Base-by-base conservation (phyloP, 2,113 vertebrate genomes). In the Tachysurus vachellii region DNA sequence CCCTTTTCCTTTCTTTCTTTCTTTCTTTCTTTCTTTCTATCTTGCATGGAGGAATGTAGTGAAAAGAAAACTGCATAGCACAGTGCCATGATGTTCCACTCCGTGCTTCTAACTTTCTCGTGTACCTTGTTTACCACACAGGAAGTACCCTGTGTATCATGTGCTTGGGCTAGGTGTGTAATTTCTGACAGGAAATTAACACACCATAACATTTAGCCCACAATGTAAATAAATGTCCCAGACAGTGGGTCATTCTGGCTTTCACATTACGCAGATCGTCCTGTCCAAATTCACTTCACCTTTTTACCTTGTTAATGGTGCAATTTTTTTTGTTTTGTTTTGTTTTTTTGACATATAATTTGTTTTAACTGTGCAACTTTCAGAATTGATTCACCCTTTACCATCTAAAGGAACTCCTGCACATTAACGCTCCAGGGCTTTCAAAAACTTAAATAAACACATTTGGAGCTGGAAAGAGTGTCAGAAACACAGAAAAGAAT, bases 321-420 rank as follows among this genome's bases (percentile, higher is more conserved):
- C 88, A 5, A 50, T 50, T 50, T 5, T 92, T 94, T 93, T 94
- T 31, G 93, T 36, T 36, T 36, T 36, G 1, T 36, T 36, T 36
- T 88, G 11, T 56, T 91, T 92, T 94, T 93, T 94, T 31, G 93
- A 95, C 94, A 92, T 93, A 90, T 92, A 91, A 94, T 95, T 95
- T 94, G 94, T 94, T 95, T 94, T 91, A 93, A 91, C 92, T 91
- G 86, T 16, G 5, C 2, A 17, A 28, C 31, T 91, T 92, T 92
- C 92, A 94, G 88, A 95, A 94, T 90, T 92, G 93, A 95, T 95
- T 93, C 91, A 86, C 83, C 85, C 86, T 90, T 91, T 87, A 36
- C 88, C 75, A 44, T 80, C 23, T 90, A 92, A 92, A 93, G 91
- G 17, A 85, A 88, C 89, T 83, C 87, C 90, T 91, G 91, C 90